These are phyloP conservation scores for Dolichoris vasculosae DNA, from an alignment of 1,140 invertebrate species.

Conservation along the genomic window DNA sequence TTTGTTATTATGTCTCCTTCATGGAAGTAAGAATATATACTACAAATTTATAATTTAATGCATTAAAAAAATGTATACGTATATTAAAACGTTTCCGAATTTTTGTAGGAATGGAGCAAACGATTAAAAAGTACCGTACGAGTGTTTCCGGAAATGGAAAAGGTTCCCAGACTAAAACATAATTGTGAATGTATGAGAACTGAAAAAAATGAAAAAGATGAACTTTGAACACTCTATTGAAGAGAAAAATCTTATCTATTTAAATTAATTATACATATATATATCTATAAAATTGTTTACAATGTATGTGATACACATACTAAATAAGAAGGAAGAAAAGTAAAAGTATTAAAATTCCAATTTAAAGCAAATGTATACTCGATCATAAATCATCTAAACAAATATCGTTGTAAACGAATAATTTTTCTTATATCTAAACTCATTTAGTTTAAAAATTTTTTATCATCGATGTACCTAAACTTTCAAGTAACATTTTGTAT, in stretches of 20 bases:
- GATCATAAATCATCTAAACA: conserved; percentile 44
- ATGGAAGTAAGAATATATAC: conserved; percentile 79
- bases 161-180: conserved; percentile 79
- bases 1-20: conserved; percentile 91
- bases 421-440: not conserved
- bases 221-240: conserved; percentile 64
- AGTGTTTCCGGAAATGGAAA: conserved; percentile 83
- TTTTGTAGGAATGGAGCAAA: conserved; percentile 83
- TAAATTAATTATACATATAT: conserved; percentile 40
- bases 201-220: conserved; percentile 68
- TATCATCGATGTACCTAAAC: not conserved
- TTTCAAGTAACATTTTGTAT: not conserved
- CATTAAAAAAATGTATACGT: not conserved
- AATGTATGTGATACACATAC: conserved; percentile 41
- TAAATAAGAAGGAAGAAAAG: conserved; percentile 55
- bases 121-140: conserved; percentile 77
- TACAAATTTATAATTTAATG: not conserved
- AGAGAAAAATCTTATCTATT: conserved; percentile 31
- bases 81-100: not conserved
- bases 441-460: not conserved
- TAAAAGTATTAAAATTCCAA: conserved; percentile 25
- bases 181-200: conserved; percentile 74
- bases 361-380: conserved; percentile 44
- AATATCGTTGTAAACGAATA: conserved; percentile 46
- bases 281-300: conserved; percentile 42